A percentile compares a stretch with the other conserved stretches of the same genome.
These are phyloP conservation scores for Ectropis crepuscularia DNA, from an alignment of 2,888 invertebrate genomes.

Conservation along the genomic window DNA sequence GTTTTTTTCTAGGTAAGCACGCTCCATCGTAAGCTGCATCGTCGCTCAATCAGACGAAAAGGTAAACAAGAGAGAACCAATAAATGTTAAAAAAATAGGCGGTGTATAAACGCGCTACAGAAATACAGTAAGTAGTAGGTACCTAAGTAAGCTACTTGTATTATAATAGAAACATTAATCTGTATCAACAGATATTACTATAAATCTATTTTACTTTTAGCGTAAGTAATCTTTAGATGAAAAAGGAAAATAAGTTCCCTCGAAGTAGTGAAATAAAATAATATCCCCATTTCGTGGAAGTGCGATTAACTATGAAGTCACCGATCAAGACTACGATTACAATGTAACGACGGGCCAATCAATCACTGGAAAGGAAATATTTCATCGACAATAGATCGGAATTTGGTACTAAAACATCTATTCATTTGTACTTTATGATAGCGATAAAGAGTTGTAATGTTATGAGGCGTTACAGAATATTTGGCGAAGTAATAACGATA, in stretches of 20 bases:
- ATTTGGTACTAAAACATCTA: conserved; percentile 15
- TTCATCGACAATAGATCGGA: conserved; percentile 20
- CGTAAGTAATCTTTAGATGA: not conserved
- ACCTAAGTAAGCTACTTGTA: no score
- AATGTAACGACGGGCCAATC: conserved; percentile 18
- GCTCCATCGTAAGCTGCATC: no score
- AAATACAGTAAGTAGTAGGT: no score
- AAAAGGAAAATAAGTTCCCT: not conserved
- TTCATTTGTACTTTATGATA: conserved; percentile 24
- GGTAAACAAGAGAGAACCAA: no score
- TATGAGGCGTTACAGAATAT: conserved; percentile 5
- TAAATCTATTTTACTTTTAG: no score
- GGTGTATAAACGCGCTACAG: no score
- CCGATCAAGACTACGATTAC: conserved; percentile 20
- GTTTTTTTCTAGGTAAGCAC: no score
- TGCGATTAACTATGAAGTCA: conserved; percentile 10
- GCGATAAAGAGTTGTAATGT: conserved; percentile 21
- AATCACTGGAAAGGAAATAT: conserved; percentile 21
- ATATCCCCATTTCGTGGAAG: conserved; percentile 13
- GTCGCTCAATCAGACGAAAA: no score
- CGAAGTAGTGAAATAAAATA: not conserved
- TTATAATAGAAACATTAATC: no score
- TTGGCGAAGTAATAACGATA: not conserved
- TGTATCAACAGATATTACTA: no score
- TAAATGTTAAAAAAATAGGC: no score